Percentiles rank a stretch among this genome's conserved stretches.
Conservation (phyloP, 2,113 vertebrate species). For the Uropsilus gracilis region DNA sequence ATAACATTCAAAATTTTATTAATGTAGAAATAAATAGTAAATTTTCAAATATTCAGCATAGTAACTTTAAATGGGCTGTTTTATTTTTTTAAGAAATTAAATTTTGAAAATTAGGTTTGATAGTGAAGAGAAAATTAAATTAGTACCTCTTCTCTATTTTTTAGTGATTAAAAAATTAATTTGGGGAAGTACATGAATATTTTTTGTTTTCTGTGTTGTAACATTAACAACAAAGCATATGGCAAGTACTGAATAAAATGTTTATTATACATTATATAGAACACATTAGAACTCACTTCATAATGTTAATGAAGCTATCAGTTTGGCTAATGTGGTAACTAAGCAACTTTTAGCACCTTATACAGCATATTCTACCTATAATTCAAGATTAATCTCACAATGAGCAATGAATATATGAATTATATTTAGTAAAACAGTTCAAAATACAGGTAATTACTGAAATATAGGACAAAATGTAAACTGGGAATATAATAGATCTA, state of each 20-base stretch:
- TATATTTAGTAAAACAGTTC: neutral
- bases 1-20: neutral
- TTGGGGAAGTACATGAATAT: neutral
- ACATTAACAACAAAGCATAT: neutral
- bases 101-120: neutral
- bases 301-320: neutral
- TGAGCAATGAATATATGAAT: slow-evolving; percentile 4
- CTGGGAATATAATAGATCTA: neutral
- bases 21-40: slow-evolving; percentile 4
- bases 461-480: neutral
- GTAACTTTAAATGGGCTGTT: neutral
- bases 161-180: neutral
- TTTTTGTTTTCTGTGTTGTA: slow-evolving; percentile 21
- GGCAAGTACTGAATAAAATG: neutral
- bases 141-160: neutral
- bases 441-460: neutral
- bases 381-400: neutral
- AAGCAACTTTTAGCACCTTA: neutral
- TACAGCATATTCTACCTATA: neutral
- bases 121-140: neutral
- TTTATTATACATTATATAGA: slow-evolving; percentile 12
- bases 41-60: neutral
- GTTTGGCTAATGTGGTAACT: neutral
- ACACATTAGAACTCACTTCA: neutral
- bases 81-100: slow-evolving; percentile 26